Conservation (phyloP, 2,113 vertebrate genomes). For the Hydropotes inermis region DNA sequence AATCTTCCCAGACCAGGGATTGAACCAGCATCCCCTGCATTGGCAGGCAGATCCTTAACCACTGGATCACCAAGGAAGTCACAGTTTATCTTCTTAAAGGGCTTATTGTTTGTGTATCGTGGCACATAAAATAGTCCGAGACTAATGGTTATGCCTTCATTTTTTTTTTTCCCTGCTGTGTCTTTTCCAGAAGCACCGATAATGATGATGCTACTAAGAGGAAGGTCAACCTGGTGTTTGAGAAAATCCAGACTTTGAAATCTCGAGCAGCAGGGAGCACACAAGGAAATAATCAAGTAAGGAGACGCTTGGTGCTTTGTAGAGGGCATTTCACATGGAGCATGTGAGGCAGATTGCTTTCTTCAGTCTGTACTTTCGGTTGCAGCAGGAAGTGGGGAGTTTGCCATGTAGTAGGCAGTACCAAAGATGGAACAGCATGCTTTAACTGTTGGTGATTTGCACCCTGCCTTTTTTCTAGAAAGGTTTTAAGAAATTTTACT, state of each 20-base stretch:
- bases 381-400: not conserved
- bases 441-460: not conserved
- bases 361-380: not conserved
- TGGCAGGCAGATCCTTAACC: not conserved
- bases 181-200: constrained; percentile 87
- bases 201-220: constrained; percentile 94
- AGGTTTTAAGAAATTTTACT: not conserved
- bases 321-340: not conserved
- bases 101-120: not conserved
- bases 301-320: not conserved
- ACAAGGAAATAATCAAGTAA: constrained; percentile 83
- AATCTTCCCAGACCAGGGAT: not conserved
- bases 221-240: constrained; percentile 98
- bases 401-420: not conserved
- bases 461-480: not conserved
- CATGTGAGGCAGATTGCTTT: not conserved
- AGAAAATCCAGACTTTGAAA: constrained; percentile 98
- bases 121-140: not conserved
- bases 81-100: not conserved
- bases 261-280: constrained; percentile 89
- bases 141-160: not conserved
- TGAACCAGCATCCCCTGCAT: not conserved
- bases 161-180: not conserved
- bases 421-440: not conserved
- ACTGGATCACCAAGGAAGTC: not conserved